phyloP scores from a whole-genome alignment of 2,797 vertebrate genomes.

The Cyclopterus lumpus region DNA sequence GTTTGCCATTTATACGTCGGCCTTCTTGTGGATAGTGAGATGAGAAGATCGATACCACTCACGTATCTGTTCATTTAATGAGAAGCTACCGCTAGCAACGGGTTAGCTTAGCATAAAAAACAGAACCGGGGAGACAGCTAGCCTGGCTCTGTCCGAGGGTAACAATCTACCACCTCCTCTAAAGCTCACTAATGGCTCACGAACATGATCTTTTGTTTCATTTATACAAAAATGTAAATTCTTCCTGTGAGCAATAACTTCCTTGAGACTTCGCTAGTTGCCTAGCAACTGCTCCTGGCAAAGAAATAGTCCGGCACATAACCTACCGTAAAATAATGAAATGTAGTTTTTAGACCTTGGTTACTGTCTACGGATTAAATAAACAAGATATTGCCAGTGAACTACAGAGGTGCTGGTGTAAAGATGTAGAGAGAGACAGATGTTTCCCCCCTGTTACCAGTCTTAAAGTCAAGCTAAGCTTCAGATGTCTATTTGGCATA shows the following conservation, averaged over 20 bases:
- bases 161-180: neutral
- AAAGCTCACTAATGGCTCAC: neutral
- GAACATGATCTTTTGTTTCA: neutral
- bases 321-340: neutral
- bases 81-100: neutral
- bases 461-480: slow-evolving; percentile 2
- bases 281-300: neutral
- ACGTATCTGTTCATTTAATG: neutral
- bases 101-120: neutral
- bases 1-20: neutral
- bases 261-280: neutral
- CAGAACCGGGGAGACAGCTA: neutral
- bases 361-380: neutral
- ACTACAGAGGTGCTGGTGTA: neutral
- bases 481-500: neutral
- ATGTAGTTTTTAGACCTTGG: neutral
- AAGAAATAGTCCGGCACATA: neutral
- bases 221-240: neutral
- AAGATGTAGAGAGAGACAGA: neutral
- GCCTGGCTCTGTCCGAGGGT: neutral
- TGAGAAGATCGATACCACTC: neutral
- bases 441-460: neutral
- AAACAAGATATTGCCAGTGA: neutral
- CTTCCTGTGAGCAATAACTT: neutral
- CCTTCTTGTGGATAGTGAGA: neutral